phyloP scores from a whole-genome alignment of 2,113 vertebrate genomes.

The Laticauda colubrina region DNA sequence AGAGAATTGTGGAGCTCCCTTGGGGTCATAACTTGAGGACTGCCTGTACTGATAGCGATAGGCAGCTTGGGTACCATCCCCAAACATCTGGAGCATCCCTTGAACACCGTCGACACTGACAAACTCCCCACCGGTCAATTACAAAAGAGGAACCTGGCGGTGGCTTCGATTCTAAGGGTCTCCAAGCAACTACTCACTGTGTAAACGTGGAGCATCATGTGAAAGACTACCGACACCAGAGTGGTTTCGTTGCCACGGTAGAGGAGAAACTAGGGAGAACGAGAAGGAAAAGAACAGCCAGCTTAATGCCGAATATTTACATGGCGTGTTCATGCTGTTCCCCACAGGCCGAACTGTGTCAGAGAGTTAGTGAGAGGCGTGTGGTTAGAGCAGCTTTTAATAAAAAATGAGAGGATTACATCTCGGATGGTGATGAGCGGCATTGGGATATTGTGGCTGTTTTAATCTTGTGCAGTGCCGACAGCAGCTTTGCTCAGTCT shows the following conservation, averaged over 20 bases:
- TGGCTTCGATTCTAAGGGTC: no score
- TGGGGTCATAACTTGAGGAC: no score
- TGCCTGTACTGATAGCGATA: no score
- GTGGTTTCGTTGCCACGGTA: not conserved
- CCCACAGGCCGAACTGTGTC: not conserved
- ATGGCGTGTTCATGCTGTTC: not conserved
- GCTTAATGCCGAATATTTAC: not conserved
- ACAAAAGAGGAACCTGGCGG: no score
- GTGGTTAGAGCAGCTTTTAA: not conserved
- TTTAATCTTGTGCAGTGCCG: not conserved
- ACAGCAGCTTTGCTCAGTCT: not conserved
- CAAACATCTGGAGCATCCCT: no score
- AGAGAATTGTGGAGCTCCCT: no score
- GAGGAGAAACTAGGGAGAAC: not conserved
- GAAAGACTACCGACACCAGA: not conserved
- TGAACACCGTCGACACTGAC: no score
- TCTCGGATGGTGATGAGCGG: not conserved
- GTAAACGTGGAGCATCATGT: not conserved
- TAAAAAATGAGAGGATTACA: not conserved
- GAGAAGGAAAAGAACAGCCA: not conserved
- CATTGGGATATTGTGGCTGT: not conserved
- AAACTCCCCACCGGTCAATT: no score
- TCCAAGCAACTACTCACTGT: not conserved
- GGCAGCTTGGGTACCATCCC: no score
- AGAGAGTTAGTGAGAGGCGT: fast-evolving